Conservation (phyloP, 2,797 vertebrate genomes). For the Danio albolineatus region DNA sequence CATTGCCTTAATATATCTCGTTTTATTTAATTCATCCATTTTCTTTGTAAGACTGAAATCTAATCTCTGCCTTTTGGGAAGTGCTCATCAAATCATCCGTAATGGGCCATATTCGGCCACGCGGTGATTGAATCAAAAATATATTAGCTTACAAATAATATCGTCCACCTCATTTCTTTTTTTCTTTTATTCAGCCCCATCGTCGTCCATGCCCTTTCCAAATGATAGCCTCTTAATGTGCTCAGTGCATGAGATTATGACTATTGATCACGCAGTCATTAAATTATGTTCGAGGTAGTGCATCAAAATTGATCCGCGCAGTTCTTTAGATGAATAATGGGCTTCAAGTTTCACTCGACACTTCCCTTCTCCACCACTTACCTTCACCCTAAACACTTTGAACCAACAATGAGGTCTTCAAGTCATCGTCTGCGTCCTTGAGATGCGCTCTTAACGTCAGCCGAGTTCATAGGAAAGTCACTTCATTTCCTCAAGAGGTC, state of each 20-base stretch:
- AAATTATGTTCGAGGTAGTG: slow-evolving; percentile 48
- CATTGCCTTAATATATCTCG: neutral
- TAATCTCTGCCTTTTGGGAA: slow-evolving; percentile 41
- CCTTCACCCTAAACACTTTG: slow-evolving; percentile 3
- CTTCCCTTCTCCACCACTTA: slow-evolving; percentile 8
- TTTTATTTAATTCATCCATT: slow-evolving; percentile 36
- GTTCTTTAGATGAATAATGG: slow-evolving; percentile 40
- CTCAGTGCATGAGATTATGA: slow-evolving; percentile 43
- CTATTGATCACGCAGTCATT: slow-evolving; percentile 49
- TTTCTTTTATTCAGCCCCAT: neutral
- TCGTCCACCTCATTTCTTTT: neutral
- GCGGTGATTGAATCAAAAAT: slow-evolving; percentile 43
- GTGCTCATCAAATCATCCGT: slow-evolving; percentile 6
- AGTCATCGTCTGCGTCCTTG: slow-evolving; percentile 13
- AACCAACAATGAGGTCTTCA: slow-evolving; percentile 8
- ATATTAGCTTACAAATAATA: slow-evolving; percentile 32
- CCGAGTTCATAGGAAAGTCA: slow-evolving; percentile 21
- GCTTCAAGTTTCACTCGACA: slow-evolving; percentile 33
- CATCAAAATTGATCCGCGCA: slow-evolving; percentile 43
- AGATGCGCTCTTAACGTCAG: slow-evolving; percentile 8
- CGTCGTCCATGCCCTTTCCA: neutral
- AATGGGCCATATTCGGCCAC: slow-evolving; percentile 30
- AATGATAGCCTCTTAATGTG: slow-evolving; percentile 53
- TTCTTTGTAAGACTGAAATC: slow-evolving; percentile 38
- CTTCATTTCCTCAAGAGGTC: slow-evolving; percentile 35